Evolutionary conservation across 2,888 invertebrate species (phyloP), one percentile per base, ranked within the genome.

Genomic region (Teleogryllus oceanicus): DNA sequence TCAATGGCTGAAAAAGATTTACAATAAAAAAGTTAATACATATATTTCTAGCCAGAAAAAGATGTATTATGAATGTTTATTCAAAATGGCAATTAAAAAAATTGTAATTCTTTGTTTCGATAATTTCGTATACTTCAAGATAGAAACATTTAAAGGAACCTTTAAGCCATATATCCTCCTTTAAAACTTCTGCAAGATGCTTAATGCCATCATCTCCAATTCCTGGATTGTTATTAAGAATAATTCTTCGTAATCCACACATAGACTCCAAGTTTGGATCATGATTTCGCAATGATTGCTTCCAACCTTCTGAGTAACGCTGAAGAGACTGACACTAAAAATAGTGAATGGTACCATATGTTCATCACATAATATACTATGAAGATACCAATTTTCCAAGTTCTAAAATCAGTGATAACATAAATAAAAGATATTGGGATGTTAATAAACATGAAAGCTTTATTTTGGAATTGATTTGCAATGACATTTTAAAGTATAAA

Each of bases 161-260:
- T 62, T 62, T 62, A n/a, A 62, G 62, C 62, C 62, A 62, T 18
- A 62, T 62, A 62, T 62, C 62, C n/a, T 62, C 62, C n/a, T 62
- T 62, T n/a, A 62, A 62, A 62, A 62, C n/a, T 18, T 62, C 62
- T 62, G 62, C 62, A 13, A 62, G n/a, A n/a, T 62, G n/a, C 62
- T 62, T 62, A n/a, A 62, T 16, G 11, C 62, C 62, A 18, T 62
- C 62, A n/a, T 62, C 62, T 62, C 62, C 62, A 18, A 62, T 62
- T 1, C n/a, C 62, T n/a, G n/a, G n/a, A n/a, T 62, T 62, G n/a
- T n/a, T 62, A 62, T 62, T 13, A 18, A 62, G n/a, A 18, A n/a
- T 62, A 18, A 62, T 62, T n/a, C 62, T 62, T 62, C 62, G 11
- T 62, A 62, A 62, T 13, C 62, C 62, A 62, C 16, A n/a, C 62